Evolutionary conservation across 2,888 invertebrate species (phyloP), one percentile per base, ranked within the genome.

Genomic region (Eucera pruinosa): DNA sequence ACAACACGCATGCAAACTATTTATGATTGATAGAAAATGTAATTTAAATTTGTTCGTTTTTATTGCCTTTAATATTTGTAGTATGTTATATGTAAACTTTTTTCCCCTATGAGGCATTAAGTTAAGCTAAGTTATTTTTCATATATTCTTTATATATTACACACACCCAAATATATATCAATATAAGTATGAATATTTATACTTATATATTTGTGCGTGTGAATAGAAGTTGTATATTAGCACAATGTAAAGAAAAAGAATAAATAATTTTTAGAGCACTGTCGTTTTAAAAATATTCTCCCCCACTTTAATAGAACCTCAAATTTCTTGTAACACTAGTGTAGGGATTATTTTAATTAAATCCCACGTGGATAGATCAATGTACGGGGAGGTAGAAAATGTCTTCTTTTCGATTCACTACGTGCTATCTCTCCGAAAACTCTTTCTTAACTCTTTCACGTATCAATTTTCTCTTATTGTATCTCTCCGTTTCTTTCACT

Each of bases 181-280:
- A 52, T 72, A 54, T 45, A 71, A 52, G 15, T 33, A 81, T 62
- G 52, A 58, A 54, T 52, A 62, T 58, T 54, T 48, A 55, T 64
- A 71, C 67, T 76, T 71, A 61, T 62, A 69, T 73, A 48, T 55
- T 41, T 58, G 36, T 55, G 65, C 47, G 66, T 65, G 55, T 70
- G 66, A 52, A 68, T 76, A 65, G 67, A 71, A 67, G 47, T 66
- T 78, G 75, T 78, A 81, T 73, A 68, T 67, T 81, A 81, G 68
- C 45, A 58, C 60, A 68, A 78, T 81, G 79, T 73, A 65, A 82
- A 76, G 64, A 65, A 43, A 50, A 58, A 45, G 47, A 85, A 84
- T 84, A 84, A 79, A 85, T 78, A 55, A 83, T 84, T 85, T 84
- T 85, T 81, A 85, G 79, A 80, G 60, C 64, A 77, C 15, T 20